Base-by-base conservation (phyloP, 2,888 invertebrate species). In the Phlogophora meticulosa region DNA sequence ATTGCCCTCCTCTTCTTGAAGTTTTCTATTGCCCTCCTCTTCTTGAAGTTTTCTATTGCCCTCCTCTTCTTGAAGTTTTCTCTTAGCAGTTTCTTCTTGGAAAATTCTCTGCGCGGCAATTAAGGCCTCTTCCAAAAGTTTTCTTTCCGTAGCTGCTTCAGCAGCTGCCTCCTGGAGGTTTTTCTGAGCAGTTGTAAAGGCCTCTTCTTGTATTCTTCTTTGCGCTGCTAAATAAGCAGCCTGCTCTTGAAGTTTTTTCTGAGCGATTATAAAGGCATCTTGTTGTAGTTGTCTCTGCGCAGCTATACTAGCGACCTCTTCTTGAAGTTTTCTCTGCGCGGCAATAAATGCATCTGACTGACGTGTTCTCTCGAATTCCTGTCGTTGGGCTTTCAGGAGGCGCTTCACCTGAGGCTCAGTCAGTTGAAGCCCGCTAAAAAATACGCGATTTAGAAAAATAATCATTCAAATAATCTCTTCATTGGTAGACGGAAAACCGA, bases 381-480 rank as follows among this genome's bases (percentile, higher is more conserved):
- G 11, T 20, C 10, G 40, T 13, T 17, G n/a, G 22, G 40, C 11
- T 34, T 43, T 15, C 22, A 7, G 20, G 15, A 20, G 1, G 7
- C 4, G 62, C 15, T 10, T 34, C 15, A 17, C 4, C 15, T 17
- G 5, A 43, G 3, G 9, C 28, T 64, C 24, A 28, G 65, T 20
- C 9, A 13, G 7, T n/a, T n/a, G 36, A 7, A 13, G 13, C 45
- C 62, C 65, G 28, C 28, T 45, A 65, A 20, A 7, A 36, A 20
- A 36, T 20, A 11, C 20, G 11, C 36, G 1, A 11, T 17, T 42
- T 42, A 13, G 11, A 7, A 20, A 34, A 57, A 56, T 11, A 20
- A 24, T 3, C n/a, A n/a, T n/a, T n/a, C n/a, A n/a, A n/a, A n/a
- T n/a, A n/a, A n/a, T n/a, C n/a, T n/a, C n/a, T n/a, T n/a, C n/a